These are phyloP conservation scores for Anguilla marmorata DNA, from an alignment of 2,797 vertebrate species.

Conservation along the genomic window DNA sequence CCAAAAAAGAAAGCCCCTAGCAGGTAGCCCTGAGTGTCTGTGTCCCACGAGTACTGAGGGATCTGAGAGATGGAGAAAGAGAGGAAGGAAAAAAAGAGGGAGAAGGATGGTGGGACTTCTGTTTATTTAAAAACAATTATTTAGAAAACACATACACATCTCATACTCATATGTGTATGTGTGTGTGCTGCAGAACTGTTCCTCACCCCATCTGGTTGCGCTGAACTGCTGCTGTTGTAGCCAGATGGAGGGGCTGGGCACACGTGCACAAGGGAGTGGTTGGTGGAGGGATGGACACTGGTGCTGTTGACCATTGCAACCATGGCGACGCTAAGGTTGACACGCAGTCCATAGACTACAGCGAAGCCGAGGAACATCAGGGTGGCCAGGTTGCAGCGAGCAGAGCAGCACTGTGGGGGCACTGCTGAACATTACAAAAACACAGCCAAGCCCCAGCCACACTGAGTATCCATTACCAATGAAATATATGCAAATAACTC, in stretches of 20 bases:
- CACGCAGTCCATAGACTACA: constrained; percentile 79
- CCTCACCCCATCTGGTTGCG: constrained; percentile 67
- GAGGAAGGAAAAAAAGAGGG: background rate
- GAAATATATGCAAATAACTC: background rate
- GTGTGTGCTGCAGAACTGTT: background rate
- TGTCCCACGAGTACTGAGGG: constrained; percentile 75
- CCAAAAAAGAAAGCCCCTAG: constrained; percentile 85
- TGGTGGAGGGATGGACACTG: constrained; percentile 12
- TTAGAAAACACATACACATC: background rate
- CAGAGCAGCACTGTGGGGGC: constrained; percentile 73
- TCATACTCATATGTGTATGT: background rate
- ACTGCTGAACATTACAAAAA: constrained; percentile 49
- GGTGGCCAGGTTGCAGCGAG: constrained; percentile 74
- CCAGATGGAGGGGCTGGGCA: constrained; percentile 55
- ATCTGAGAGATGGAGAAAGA: constrained; percentile 55
- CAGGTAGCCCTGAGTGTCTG: constrained; percentile 78
- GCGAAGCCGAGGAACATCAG: constrained; percentile 83
- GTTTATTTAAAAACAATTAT: background rate
- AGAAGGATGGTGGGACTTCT: background rate
- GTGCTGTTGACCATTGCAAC: constrained; percentile 83
- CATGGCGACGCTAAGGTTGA: constrained; percentile 86
- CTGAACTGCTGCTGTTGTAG: constrained; percentile 46
- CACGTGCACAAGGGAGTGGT: constrained; percentile 49
- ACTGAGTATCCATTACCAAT: background rate
- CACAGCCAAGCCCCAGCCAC: background rate